These are phyloP conservation scores for Eolophus roseicapilla DNA, from an alignment of 2,113 vertebrate genomes.

Conservation along the genomic window DNA sequence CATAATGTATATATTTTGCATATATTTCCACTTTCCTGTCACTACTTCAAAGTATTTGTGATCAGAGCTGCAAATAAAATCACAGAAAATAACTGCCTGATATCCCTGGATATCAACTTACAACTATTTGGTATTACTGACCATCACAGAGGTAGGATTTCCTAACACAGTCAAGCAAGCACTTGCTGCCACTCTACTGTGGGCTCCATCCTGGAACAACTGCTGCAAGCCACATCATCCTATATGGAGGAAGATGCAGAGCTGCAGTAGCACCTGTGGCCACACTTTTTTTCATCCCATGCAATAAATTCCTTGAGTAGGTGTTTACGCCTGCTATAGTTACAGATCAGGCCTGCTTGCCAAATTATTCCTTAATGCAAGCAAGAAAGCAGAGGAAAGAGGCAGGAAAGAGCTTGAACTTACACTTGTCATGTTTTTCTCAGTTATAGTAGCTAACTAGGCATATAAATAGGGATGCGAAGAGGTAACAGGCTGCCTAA, in stretches of 20 bases:
- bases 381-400: not conserved
- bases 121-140: not conserved
- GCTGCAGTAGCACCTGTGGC: not conserved
- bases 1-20: not conserved
- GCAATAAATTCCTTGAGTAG: not conserved
- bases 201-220: not conserved
- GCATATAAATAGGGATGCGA: not conserved
- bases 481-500: not conserved
- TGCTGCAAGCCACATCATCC: fast-evolving
- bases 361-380: not conserved
- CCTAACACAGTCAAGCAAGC: not conserved
- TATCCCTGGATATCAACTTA: not conserved
- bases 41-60: not conserved
- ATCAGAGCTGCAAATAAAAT: not conserved
- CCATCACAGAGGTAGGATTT: not conserved
- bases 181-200: not conserved
- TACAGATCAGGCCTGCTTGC: not conserved
- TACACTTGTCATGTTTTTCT: not conserved
- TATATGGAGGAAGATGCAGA: not conserved
- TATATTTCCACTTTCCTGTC: not conserved
- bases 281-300: not conserved
- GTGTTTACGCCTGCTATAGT: not conserved
- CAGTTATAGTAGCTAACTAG: not conserved
- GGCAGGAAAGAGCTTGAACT: not conserved
- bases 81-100: not conserved